Base-by-base conservation (phyloP, 2,888 invertebrate species). In the Nymphalis polychloros region DNA sequence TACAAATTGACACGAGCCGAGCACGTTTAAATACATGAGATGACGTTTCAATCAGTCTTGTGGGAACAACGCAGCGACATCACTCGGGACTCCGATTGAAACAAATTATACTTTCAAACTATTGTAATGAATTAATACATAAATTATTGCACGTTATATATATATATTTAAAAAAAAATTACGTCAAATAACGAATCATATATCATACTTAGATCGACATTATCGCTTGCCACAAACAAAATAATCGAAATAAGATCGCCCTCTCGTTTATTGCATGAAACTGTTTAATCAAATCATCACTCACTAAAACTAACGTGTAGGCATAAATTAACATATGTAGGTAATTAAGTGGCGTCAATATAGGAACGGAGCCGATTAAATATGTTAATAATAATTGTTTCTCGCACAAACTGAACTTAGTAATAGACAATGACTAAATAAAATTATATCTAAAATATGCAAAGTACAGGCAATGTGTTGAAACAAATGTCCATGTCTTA, bases 41-140 rank as follows among this genome's bases (percentile, higher is more conserved):
- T 87, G 88, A 87, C 86, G 87, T 89, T 83, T 80, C 87, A 81
- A 84, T 91, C 92, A 92, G 92, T 92, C 91, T 90, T 90, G 88
- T 85, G 84, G 81, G 73, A 85, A 41, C 71, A 80, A 78, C 81
- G 85, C 53, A 2, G 84, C 82, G 84, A 80, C 81, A 81, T 81
- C 81, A 76, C 78, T 83, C 84, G 84, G 87, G 85, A 84, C 87
- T 84, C 83, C 84, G 83, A 85, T 85, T 84, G 84, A 85, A 87
- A 88, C 84, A 82, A 85, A 83, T 78, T 78, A 83, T 81, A 78
- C 78, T 84, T 85, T 83, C 81, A 85, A 83, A 86, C 81, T 82
- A 85, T 83, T 84, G 81, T 84, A 85, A 83, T 85, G 84, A 84
- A 81, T 84, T 84, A 87, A 83, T 84, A 89, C 81, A 88, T 84